Evolutionary conservation across 2,888 invertebrate species (phyloP).

Genomic region (Lucinisca nassula): DNA sequence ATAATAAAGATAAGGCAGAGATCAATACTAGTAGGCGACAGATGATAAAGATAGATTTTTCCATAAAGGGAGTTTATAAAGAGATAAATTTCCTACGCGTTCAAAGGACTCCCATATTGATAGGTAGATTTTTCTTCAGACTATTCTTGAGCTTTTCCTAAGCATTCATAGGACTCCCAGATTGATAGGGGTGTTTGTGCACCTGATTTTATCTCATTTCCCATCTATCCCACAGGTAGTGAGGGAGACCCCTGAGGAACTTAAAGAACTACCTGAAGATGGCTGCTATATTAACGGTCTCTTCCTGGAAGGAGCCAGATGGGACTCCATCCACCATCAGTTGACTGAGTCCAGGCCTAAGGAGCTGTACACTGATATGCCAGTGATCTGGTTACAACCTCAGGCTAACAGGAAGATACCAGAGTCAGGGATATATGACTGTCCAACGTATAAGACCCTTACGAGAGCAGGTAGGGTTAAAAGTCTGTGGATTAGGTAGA

Average conservation of each 20-base stretch:
- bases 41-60: not conserved
- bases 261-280: slow-evolving; percentile 84
- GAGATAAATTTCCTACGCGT: too few species aligned
- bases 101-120: too few species aligned
- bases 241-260: slow-evolving; percentile 77
- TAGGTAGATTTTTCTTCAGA: too few species aligned
- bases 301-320: slow-evolving; percentile 87
- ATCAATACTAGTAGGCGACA: not conserved
- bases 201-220: not conserved
- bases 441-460: slow-evolving; percentile 92
- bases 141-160: too few species aligned
- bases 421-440: slow-evolving; percentile 89
- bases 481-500: too few species aligned
- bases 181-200: not conserved
- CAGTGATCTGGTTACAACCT: slow-evolving; percentile 92
- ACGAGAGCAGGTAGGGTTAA: slow-evolving; percentile 89
- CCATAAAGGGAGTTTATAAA: too few species aligned
- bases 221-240: slow-evolving; percentile 77
- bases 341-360: slow-evolving; percentile 87
- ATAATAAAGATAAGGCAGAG: not conserved
- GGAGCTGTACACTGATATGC: slow-evolving; percentile 90
- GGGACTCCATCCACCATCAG: slow-evolving; percentile 81
- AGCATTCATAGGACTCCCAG: too few species aligned
- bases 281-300: slow-evolving; percentile 88
- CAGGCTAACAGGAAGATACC: slow-evolving; percentile 90